Base-by-base conservation (phyloP, 2,113 vertebrate species). In the Hypanus sabinus region DNA sequence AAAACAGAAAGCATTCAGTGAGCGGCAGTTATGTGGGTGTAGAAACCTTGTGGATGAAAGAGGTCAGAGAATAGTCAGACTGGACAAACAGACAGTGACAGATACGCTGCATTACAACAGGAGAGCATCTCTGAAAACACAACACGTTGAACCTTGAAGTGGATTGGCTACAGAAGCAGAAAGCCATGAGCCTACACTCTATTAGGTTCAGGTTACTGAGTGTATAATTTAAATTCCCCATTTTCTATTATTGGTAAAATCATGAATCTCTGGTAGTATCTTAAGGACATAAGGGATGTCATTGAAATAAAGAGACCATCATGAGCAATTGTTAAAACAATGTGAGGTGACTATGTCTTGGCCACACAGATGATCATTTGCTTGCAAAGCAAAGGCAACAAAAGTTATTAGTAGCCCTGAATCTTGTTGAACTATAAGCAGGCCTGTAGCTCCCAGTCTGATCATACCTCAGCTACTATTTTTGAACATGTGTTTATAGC, bases 361-460 rank as follows among this genome's bases (percentile, higher is more conserved):
- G 60, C n/a, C 46, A 5, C 60, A 65, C 30, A 90, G 60, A 90
- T 90, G n/a, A 65, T 33, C 20, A 90, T 33, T 90, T 90, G 30
- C n/a, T 36, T 90, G 85, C 60, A 90, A 33, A 60, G 60, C 85
- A 90, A 68, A 87, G 85, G 62, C 60, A 65, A 90, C 16, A 68
- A 90, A 65, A 20, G 33, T 90, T 90, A 90, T 90, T 62, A 65
- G n/a, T 30, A 65, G 60, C 60, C 83, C 46, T 22, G 27, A 33
- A 90, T 33, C n/a, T 90, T 62, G 83, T 60, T 62, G 83, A 87
- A 87, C 55, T 87, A 62, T 57, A 87, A 87, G n/a, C 57, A 12
- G 83, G 20, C 46, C 11, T 60, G 83, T 55, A 62, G 57, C 60
- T 68, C 57, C 55, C 22, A 3, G 85, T 90, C 60, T 65, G 85